Percentiles rank a stretch among this genome's conserved stretches.
Conservation (phyloP, 2,113 vertebrate genomes). For the Halichoerus grypus region DNA sequence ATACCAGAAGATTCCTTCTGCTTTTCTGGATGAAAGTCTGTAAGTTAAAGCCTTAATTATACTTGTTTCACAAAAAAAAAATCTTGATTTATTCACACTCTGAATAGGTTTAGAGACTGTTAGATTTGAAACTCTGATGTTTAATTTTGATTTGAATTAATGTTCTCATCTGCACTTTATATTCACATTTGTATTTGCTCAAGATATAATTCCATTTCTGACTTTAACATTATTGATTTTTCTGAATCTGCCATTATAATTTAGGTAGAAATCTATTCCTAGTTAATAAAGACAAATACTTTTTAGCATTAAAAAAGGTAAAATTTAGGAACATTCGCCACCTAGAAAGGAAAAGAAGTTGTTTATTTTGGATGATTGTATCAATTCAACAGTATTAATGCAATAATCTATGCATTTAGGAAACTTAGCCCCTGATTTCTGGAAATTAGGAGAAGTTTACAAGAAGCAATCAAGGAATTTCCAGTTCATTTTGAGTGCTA, state of each 20-base stretch:
- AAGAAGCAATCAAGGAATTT: background rate
- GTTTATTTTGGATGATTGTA: background rate
- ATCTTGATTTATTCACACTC: background rate
- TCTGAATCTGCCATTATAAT: background rate
- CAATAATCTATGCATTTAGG: background rate
- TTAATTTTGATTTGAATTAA: slow-evolving; percentile 16
- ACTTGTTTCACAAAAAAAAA: slow-evolving; percentile 10
- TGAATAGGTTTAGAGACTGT: background rate
- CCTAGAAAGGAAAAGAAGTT: slow-evolving; percentile 14
- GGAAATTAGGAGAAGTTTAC: background rate
- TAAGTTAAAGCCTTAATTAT: background rate
- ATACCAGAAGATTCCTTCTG: background rate
- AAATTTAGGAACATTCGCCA: background rate
- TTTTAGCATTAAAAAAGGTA: slow-evolving; percentile 30
- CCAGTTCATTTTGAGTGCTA: background rate
- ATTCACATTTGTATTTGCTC: slow-evolving; percentile 6
- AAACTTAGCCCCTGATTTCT: background rate
- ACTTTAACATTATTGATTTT: background rate
- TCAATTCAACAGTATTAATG: slow-evolving; percentile 5
- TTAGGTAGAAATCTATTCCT: slow-evolving; percentile 14
- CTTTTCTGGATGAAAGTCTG: background rate
- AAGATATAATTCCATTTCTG: background rate
- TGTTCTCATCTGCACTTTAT: background rate
- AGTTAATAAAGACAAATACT: slow-evolving; percentile 5
- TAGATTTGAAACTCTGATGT: background rate